These are phyloP conservation scores for Dasysyrphus albostriatus DNA, from an alignment of 2,888 invertebrate species.

Conservation along the genomic window DNA sequence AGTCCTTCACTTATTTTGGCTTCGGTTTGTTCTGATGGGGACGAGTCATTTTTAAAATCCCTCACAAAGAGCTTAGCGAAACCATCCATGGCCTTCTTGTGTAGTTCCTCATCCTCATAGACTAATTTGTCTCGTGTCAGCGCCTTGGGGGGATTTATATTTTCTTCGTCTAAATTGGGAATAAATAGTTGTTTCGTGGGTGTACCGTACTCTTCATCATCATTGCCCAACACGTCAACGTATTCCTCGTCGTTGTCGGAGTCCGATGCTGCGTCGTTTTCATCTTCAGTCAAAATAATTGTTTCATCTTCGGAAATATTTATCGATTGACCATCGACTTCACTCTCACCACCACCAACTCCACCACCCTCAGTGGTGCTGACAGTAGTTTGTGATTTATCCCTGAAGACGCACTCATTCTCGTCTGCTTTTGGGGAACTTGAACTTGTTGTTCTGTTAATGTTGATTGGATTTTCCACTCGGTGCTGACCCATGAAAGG, in stretches of 20 bases:
- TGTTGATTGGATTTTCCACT: slow-evolving; percentile 47
- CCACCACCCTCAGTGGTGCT: slow-evolving; percentile 42
- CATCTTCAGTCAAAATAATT: slow-evolving; percentile 83
- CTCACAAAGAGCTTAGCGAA: slow-evolving; percentile 82
- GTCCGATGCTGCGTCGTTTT: slow-evolving; percentile 80
- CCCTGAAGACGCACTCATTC: slow-evolving; percentile 79
- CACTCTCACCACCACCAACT: no score
- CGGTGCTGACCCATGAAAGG: slow-evolving; percentile 46
- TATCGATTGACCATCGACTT: slow-evolving; percentile 65
- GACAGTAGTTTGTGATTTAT: slow-evolving; percentile 65
- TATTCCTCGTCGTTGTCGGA: slow-evolving; percentile 82
- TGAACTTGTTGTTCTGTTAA: slow-evolving; percentile 12
- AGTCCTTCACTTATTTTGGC: slow-evolving; percentile 83
- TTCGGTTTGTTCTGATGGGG: slow-evolving; percentile 81
- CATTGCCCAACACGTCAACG: slow-evolving; percentile 82
- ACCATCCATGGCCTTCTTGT: slow-evolving; percentile 83
- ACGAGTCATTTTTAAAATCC: slow-evolving; percentile 80
- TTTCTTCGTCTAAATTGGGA: slow-evolving; percentile 57
- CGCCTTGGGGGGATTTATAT: slow-evolving; percentile 76
- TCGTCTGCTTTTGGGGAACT: slow-evolving; percentile 49
- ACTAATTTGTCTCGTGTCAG: slow-evolving; percentile 81
- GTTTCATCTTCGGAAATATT: slow-evolving; percentile 81
- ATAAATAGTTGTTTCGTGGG: slow-evolving; percentile 40
- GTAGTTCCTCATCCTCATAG: slow-evolving; percentile 82
- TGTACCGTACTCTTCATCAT: slow-evolving; percentile 79